These are phyloP conservation scores for Patiria miniata DNA, from an alignment of 35 echinoderm and acorn worm species.

Conservation along the genomic window DNA sequence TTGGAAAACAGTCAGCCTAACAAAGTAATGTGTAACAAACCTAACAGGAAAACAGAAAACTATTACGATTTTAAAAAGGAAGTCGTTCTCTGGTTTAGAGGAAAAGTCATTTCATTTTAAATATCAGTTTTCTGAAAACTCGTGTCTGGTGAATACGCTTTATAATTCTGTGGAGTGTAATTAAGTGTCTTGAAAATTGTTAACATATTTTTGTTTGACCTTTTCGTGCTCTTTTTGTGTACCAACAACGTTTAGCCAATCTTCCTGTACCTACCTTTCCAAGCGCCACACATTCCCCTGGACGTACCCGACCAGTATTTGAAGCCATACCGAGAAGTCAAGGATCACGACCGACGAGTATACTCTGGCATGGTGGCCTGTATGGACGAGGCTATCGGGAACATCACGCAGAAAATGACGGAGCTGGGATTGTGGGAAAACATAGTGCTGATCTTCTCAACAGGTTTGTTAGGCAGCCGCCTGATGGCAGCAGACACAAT, in stretches of 20 bases:
- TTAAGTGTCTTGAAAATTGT: neutral
- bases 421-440: slow-evolving; percentile 67
- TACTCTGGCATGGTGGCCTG: slow-evolving; percentile 79
- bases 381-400: slow-evolving; percentile 85
- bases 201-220: too few relatives aligned
- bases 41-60: slow-evolving; percentile 35
- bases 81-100: neutral
- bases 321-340: slow-evolving; percentile 57
- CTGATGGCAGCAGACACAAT: too few relatives aligned
- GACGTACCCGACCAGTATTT: slow-evolving; percentile 77
- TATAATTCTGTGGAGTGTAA: neutral
- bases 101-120: neutral
- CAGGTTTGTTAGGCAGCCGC: slow-evolving; percentile 77
- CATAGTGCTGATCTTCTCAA: slow-evolving; percentile 80
- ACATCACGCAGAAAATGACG: slow-evolving; percentile 55
- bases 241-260: slow-evolving; percentile 82
- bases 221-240: neutral
- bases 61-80: neutral
- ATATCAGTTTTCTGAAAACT: neutral
- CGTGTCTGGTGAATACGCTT: neutral
- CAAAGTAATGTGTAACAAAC: too few relatives aligned
- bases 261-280: too few relatives aligned
- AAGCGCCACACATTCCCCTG: slow-evolving; percentile 73
- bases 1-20: too few relatives aligned
- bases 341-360: slow-evolving; percentile 45